Evolutionary conservation across 2,888 invertebrate genomes (phyloP), one percentile per base, ranked within the genome.

Genomic region (Hedya salicella): DNA sequence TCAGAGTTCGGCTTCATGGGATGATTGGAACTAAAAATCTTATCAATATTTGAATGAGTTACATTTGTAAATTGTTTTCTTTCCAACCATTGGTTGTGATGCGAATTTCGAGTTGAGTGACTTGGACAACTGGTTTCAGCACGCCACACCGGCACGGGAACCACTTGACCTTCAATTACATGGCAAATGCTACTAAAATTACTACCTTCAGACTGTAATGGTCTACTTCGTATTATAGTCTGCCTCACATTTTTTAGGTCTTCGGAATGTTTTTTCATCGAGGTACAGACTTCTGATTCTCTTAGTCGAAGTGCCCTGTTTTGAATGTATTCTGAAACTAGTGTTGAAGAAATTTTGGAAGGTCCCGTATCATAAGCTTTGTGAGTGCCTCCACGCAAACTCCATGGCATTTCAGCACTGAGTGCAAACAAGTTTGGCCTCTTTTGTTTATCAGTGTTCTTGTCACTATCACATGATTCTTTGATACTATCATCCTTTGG

Each of bases 381-480:
- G 44, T 73, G 74, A 8, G 72, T 73, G 11, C 83, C 82, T 14
- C 87, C 87, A 17, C 87, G 77, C 67, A 92, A 77, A 69, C 87
- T 88, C 14, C 84, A 81, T 11, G 89, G 91, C 91, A 92, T 92
- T 75, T 91, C 91, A 62, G 87, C 85, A 71, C 92, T 92, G 3
- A 91, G 69, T 9, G 91, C 91, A 85, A 92, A 92, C 49, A 92
- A 74, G 71, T 92, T 86, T 2, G 78, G 66, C 70, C 77, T 81
- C 73, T 81, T 87, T 68, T 69, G 83, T 70, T 82, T 83, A 17
- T 84, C 85, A 13, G 78, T 70, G 76, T 79, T 84, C 57, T 75
- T 82, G 19, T 78, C 77, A 60, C 67, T 64, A 63, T 78, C 77
- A 65, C 77, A 80, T 11, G 78, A 73, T 25, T 83, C 83, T 71